Percentiles rank a stretch among this genome's conserved stretches.
These are phyloP conservation scores for Myzus persicae DNA, from an alignment of 1,140 invertebrate genomes.

Conservation along the genomic window DNA sequence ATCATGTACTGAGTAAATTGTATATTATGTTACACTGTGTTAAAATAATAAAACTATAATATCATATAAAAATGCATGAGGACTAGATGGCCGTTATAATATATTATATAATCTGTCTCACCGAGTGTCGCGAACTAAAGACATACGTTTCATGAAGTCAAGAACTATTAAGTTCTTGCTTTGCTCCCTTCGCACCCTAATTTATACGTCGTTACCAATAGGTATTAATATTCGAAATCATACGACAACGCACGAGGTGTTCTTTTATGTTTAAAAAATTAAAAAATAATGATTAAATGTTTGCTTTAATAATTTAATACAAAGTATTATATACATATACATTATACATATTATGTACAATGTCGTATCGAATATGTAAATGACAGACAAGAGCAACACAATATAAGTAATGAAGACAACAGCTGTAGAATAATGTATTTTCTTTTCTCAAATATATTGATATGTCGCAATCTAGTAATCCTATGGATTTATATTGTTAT, in stretches of 20 bases:
- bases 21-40: background rate
- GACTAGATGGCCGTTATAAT: background rate
- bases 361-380: background rate
- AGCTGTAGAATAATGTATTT: too few species aligned
- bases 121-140: background rate
- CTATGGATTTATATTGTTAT: too few species aligned
- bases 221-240: background rate
- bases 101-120: background rate
- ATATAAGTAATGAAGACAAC: too few species aligned
- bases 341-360: too few species aligned
- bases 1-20: background rate
- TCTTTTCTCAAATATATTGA: too few species aligned
- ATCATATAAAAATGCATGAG: background rate
- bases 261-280: too few species aligned
- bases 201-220: background rate
- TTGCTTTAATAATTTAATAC: too few species aligned
- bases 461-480: too few species aligned
- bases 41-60: background rate
- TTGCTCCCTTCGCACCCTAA: background rate
- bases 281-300: too few species aligned
- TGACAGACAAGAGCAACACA: background rate
- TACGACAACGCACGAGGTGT: background rate
- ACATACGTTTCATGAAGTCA: too few species aligned
- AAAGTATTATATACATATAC: too few species aligned
- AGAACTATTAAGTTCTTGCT: too few species aligned